Evolutionary conservation across 2,113 vertebrate species (phyloP).

Genomic region (Xenus cinereus): DNA sequence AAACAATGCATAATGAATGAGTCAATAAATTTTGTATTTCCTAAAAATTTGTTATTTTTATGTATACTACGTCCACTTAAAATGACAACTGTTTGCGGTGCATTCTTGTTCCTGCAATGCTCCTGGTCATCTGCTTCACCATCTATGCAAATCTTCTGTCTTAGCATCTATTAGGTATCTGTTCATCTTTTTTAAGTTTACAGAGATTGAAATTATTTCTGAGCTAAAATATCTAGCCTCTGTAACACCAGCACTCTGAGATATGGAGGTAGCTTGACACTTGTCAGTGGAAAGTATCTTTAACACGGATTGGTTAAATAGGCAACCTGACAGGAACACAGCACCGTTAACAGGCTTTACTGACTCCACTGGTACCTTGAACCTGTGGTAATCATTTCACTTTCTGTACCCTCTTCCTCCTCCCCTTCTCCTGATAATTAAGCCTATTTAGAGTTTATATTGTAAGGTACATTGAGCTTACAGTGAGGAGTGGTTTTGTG

Average conservation of each 20-base stretch:
- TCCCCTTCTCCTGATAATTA: accelerated
- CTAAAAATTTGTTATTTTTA: neutral
- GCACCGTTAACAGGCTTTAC: neutral
- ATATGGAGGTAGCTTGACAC: neutral
- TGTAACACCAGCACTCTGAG: neutral
- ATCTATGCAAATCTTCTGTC: neutral
- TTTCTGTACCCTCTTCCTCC: neutral
- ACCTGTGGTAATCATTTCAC: neutral
- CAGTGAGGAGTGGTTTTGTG: neutral
- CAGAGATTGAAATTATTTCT: neutral
- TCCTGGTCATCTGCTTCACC: neutral
- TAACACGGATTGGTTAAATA: neutral
- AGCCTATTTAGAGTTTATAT: neutral
- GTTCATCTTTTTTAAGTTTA: neutral
- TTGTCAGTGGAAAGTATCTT: neutral
- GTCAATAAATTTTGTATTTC: neutral
- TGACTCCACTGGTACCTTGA: neutral
- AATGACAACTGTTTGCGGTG: neutral
- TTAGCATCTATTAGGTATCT: neutral
- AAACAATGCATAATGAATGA: neutral
- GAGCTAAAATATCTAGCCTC: neutral
- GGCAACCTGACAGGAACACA: neutral
- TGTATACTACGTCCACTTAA: neutral
- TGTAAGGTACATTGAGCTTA: neutral
- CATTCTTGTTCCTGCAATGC: neutral